These are phyloP conservation scores for Barbus barbus DNA, from an alignment of 2,113 vertebrate genomes.

Conservation along the genomic window DNA sequence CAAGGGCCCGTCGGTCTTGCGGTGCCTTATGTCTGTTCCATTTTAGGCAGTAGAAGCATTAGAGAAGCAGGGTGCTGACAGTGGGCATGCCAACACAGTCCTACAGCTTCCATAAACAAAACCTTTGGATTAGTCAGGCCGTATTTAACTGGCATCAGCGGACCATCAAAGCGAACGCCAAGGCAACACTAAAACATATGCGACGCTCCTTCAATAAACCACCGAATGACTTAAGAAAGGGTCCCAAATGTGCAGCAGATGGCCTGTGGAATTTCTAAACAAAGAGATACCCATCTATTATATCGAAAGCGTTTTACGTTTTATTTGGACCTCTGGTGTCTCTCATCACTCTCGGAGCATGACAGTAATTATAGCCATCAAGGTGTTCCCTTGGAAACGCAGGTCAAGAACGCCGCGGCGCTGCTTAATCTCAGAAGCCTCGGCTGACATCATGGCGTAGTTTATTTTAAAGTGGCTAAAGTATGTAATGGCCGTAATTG, in stretches of 20 bases:
- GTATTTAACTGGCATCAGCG: constrained; percentile 26
- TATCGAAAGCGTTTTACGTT: constrained; percentile 96
- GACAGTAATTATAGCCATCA: constrained; percentile 98
- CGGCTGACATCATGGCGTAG: constrained; percentile 84
- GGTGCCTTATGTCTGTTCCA: constrained; percentile 8
- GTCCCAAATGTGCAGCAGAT: constrained; percentile 83
- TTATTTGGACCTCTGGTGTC: constrained; percentile 96
- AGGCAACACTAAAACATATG: constrained; percentile 34
- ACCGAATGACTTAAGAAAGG: not conserved
- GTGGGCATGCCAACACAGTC: constrained; percentile 24
- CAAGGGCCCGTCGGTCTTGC: not conserved
- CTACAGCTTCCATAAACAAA: constrained; percentile 31
- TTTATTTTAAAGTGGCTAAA: constrained; percentile 92
- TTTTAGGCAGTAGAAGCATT: constrained; percentile 27
- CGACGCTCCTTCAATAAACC: constrained; percentile 40
- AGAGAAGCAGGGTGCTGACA: constrained; percentile 10
- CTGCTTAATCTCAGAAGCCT: constrained; percentile 80
- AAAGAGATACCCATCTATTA: constrained; percentile 92
- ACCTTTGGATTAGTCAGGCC: not conserved
- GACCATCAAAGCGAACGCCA: constrained; percentile 5
- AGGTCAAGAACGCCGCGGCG: constrained; percentile 67
- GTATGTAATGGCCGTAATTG: constrained; percentile 88
- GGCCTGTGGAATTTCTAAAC: constrained; percentile 92
- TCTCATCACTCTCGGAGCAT: constrained; percentile 88
- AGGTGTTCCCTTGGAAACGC: constrained; percentile 87